Percentiles rank a stretch among this genome's conserved stretches.
Evolutionary conservation across 2,888 invertebrate species (phyloP).

Genomic region (Epinotia demarniana): DNA sequence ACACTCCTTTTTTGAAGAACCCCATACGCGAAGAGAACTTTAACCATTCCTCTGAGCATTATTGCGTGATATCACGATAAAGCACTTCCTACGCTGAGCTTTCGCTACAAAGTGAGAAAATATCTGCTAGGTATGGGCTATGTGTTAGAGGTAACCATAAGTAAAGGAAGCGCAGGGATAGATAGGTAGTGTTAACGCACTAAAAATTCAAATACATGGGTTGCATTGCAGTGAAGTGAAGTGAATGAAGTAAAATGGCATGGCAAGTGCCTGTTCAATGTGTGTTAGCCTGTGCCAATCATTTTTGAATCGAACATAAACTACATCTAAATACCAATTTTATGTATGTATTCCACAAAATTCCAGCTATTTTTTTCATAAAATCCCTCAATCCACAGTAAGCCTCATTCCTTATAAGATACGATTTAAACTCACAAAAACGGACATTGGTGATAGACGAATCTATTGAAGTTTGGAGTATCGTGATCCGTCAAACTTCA

Average conservation of each 20-base stretch:
- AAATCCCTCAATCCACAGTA: background rate
- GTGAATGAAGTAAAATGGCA: background rate
- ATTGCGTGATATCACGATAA: too few species aligned
- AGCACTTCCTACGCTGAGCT: background rate
- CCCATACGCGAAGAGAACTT: too few species aligned
- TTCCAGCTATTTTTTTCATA: background rate
- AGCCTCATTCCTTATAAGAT: slow-evolving; percentile 37
- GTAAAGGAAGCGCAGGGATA: background rate
- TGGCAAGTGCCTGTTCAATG: background rate
- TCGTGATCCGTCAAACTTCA: slow-evolving; percentile 45
- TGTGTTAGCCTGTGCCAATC: background rate
- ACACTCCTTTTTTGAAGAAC: too few species aligned
- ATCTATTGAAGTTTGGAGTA: slow-evolving; percentile 61
- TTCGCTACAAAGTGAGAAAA: background rate
- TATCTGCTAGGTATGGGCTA: background rate
- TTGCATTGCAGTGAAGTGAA: too few species aligned
- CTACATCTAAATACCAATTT: background rate
- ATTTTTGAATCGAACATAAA: background rate
- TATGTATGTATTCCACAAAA: background rate
- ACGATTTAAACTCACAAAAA: slow-evolving; percentile 56
- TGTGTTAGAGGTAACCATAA: background rate
- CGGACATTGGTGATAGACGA: slow-evolving; percentile 57
- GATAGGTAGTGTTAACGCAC: background rate
- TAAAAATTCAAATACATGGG: background rate
- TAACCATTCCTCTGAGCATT: too few species aligned